Evolutionary conservation across 2,113 vertebrate species (phyloP), one percentile per base, ranked within the genome.

Genomic region (Tonatia bakeri): DNA sequence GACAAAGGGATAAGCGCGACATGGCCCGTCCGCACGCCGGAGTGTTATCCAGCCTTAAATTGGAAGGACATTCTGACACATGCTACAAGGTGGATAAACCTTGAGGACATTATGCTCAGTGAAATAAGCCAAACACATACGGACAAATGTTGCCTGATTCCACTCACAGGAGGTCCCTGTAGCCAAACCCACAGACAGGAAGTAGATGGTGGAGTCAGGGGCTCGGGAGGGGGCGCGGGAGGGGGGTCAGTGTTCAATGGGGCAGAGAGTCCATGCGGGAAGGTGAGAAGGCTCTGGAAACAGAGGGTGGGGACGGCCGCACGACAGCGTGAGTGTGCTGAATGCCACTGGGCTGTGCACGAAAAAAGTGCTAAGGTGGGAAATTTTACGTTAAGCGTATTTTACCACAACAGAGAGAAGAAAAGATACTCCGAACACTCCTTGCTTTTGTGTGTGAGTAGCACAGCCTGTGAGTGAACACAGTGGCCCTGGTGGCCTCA

Each of bases 381-480:
- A 7, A 43, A 15, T 28, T 45, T 47, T 22, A 47, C 56, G 47
- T 33, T 22, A 22, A 1, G 26, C 43, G 17, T 33, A 56, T 81
- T 65, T 82, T 45, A 67, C 28, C 9, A 26, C 54, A 31, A 67
- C 1, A 65, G 24, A 61, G 12, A 59, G 9, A 16, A 50, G 73
- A 33, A 28, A 36, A 38, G n/a, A 20, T 11, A 52, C n/a, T 28
- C 6, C 28, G n/a, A 7, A 43, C 0, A 11, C 56, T 8, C 85
- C 67, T 28, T 50, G 43, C 19, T 43, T 50, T 43, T 2, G 0
- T 31, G 56, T 26, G 43, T 20, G 43, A 13, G 13, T 56, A 16
- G 0, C 0, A 0, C 0, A 4, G 76, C 52, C 20, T 0, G 7
- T 6, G 16, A 2, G 9, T 1, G 13, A 43, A 31, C 36, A 36